phyloP scores from a whole-genome alignment of 2,797 vertebrate species.

The Phoeniculus purpureus region DNA sequence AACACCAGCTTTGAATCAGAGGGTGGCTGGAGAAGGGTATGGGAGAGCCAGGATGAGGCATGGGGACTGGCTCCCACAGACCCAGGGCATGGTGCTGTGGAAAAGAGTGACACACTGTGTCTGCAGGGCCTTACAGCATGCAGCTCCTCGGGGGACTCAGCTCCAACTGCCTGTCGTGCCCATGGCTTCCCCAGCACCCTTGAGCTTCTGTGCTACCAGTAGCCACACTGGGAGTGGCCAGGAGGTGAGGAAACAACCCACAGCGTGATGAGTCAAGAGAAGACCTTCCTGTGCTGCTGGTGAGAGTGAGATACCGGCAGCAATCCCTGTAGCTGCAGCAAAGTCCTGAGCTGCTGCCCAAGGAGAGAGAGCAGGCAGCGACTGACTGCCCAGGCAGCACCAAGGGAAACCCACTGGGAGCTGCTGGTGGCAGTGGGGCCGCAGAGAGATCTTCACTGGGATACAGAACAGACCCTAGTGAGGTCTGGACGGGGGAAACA shows the following conservation, averaged over 20 bases:
- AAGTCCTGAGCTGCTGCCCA: background rate
- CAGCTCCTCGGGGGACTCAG: background rate
- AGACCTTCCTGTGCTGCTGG: background rate
- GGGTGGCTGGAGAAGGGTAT: accelerated
- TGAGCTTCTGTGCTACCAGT: accelerated
- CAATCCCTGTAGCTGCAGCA: background rate
- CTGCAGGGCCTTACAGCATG: background rate
- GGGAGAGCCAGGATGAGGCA: accelerated
- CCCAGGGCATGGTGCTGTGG: background rate
- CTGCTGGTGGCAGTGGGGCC: background rate
- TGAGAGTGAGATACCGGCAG: accelerated
- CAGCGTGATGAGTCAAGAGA: background rate
- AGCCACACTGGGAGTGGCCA: accelerated
- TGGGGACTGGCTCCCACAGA: background rate
- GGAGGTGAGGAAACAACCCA: background rate
- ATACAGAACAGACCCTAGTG: accelerated
- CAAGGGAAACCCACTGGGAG: accelerated
- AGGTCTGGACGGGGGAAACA: background rate
- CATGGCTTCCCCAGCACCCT: background rate
- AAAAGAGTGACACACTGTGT: slow-evolving; percentile 32
- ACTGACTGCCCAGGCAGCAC: accelerated
- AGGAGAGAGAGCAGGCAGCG: background rate
- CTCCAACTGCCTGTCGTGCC: background rate
- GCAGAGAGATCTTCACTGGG: background rate
- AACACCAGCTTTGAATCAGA: background rate